Base-by-base conservation (phyloP, 2,797 vertebrate species). In the Cetoscarus ocellatus region DNA sequence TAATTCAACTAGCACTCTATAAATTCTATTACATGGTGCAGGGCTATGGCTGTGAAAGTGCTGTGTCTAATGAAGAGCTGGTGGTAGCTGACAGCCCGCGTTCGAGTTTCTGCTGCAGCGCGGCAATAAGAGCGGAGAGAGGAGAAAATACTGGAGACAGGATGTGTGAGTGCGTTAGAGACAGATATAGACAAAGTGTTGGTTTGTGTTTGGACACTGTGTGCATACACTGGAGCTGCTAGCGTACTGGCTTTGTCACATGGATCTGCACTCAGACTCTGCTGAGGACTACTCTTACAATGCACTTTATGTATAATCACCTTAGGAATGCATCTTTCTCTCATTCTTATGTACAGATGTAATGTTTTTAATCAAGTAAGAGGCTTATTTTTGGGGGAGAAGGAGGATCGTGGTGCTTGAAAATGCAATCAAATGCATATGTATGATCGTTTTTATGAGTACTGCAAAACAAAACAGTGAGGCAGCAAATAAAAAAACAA, bases 1-100 rank as follows among this genome's bases (percentile, higher is more conserved):
- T 88, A 90, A 90, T 88, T 91, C 89, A 88, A 86, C 85, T 80
- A 84, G 70, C 80, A 86, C 84, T 86, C 83, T 75, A 79, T 84
- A 81, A 91, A 91, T 87, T 82, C 79, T 74, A 89, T 90, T 89
- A 86, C 77, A 82, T 80, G 72, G 79, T 52, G 76, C 79, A 27
- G 69, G 43, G 86, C 75, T 77, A 82, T 74, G 75, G 74, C 80
- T 79, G 75, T 66, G 70, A 82, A 85, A 84, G 83, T 66, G 77
- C 70, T 82, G 83, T 69, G 54, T 75, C 83, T 87, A 89, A 90
- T 92, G 81, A 89, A 90, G 84, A 88, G 87, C 62, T 80, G 8
- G 61, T 54, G 53, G 67, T 58, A 80, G 47, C 82, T 79, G 84
- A 83, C 79, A 82, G 77, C 57, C 75, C 13, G 74, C 79, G 2